These are phyloP conservation scores for Pantherophis vulpinus DNA, from an alignment of 2,797 vertebrate species.

Conservation along the genomic window DNA sequence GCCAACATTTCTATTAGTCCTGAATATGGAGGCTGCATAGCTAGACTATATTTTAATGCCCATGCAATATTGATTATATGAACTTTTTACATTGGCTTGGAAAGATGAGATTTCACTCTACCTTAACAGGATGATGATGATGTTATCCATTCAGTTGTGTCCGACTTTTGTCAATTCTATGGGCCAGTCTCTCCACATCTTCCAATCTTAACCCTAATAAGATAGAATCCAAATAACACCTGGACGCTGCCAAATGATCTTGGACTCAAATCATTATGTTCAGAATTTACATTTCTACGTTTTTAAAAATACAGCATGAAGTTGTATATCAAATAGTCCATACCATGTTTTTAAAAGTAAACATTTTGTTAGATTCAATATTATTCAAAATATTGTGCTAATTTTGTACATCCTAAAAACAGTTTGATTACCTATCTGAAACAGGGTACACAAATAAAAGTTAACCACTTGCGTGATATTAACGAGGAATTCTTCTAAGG, in stretches of 20 bases:
- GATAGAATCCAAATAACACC: neutral
- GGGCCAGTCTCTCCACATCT: neutral
- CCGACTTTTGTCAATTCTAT: neutral
- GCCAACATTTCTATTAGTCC: neutral
- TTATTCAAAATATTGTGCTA: neutral
- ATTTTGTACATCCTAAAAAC: neutral
- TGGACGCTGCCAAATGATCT: neutral
- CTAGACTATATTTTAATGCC: neutral
- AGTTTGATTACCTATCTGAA: neutral
- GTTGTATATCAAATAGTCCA: neutral
- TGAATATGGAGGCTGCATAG: neutral
- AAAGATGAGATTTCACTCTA: neutral
- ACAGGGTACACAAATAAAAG: neutral
- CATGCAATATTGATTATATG: neutral
- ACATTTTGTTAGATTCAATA: neutral
- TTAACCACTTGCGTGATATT: neutral
- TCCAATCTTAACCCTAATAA: neutral
- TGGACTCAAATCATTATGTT: neutral
- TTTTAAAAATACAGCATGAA: neutral
- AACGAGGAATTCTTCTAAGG: conserved; percentile 33
- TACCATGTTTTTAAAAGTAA: neutral
- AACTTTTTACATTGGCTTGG: neutral
- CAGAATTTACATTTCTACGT: neutral
- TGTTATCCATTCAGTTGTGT: neutral
- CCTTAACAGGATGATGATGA: neutral